Percentiles rank a stretch among this genome's conserved stretches.
Evolutionary conservation across 2,113 vertebrate genomes (phyloP).

Genomic region (rat (Rattus norvegicus)): GRCr8 NC_086020.1:219030001-219030500

Average conservation of each 20-base stretch:
- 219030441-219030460: background rate
- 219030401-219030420: background rate
- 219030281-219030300: background rate
- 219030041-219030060: background rate
- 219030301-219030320: constrained; percentile 30
- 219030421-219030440: background rate
- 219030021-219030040: background rate
- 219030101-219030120: background rate
- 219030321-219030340: background rate
- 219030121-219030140: constrained; percentile 40
- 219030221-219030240: background rate
- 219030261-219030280: constrained; percentile 34
- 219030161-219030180: constrained; percentile 5
- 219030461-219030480: background rate
- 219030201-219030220: constrained; percentile 3
- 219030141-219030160: constrained; percentile 23
- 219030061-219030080: constrained; percentile 9
- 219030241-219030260: background rate
- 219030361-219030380: background rate
- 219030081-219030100: constrained; percentile 12
- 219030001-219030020: background rate
- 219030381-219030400: background rate
- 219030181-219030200: constrained; percentile 23
- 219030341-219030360: background rate
- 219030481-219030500: background rate